These are phyloP conservation scores for Cydia pomonella DNA, from an alignment of 1,140 invertebrate species.

Conservation along the genomic window DNA sequence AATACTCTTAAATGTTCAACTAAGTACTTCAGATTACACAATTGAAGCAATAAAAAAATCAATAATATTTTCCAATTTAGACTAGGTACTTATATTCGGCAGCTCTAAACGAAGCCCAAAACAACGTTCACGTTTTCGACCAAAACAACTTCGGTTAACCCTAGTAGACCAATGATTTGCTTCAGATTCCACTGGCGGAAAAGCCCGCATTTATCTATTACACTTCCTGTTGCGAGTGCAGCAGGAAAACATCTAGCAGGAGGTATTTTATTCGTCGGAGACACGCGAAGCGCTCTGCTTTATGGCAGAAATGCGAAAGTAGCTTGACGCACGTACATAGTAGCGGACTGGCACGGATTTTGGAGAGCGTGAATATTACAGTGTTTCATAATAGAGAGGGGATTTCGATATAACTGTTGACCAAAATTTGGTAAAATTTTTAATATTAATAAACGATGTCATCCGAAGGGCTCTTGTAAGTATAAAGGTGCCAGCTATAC, in stretches of 20 bases:
- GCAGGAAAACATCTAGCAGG: constrained; percentile 24
- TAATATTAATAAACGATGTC: too few relatives aligned
- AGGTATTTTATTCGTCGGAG: constrained; percentile 24
- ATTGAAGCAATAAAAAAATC: too few relatives aligned
- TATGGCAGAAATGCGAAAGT: constrained; percentile 14
- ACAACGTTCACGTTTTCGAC: neutral
- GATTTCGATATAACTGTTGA: neutral
- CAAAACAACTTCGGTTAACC: neutral
- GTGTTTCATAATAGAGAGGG: neutral
- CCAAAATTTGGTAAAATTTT: too few relatives aligned
- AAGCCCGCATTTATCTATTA: constrained; percentile 31
- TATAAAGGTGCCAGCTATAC: too few relatives aligned
- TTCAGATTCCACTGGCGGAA: constrained; percentile 19
- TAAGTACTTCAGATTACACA: too few relatives aligned
- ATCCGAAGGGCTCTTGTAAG: too few relatives aligned
- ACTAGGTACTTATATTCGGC: neutral
- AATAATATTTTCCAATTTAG: too few relatives aligned
- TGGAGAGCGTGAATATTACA: neutral
- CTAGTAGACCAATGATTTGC: constrained; percentile 24
- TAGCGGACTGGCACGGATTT: neutral
- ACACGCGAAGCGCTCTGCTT: constrained; percentile 12
- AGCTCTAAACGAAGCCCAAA: neutral
- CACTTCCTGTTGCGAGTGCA: constrained; percentile 19
- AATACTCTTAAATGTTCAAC: too few relatives aligned
- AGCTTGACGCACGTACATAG: neutral